phyloP scores from a whole-genome alignment of 2,113 vertebrate genomes.

The Raja brachyura region DNA sequence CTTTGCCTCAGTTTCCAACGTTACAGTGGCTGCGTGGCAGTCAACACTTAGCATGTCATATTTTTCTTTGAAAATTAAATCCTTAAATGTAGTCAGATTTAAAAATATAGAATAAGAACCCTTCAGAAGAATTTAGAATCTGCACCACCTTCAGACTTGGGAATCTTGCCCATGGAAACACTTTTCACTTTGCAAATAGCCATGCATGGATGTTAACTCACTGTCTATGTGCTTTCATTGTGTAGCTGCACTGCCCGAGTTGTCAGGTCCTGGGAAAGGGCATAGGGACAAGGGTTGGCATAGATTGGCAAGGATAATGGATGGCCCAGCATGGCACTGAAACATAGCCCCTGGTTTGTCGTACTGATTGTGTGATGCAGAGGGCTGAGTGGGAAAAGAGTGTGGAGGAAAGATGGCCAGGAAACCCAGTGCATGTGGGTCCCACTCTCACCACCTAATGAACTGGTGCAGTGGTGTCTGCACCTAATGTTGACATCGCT shows the following conservation, averaged over 20 bases:
- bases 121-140: too few relatives aligned
- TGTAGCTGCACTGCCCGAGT: background rate
- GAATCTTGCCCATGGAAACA: too few relatives aligned
- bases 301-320: background rate
- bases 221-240: background rate
- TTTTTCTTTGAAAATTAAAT: background rate
- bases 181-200: background rate
- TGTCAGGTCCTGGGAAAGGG: background rate
- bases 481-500: background rate
- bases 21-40: background rate
- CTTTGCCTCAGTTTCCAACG: background rate
- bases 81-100: background rate
- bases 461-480: background rate
- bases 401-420: background rate
- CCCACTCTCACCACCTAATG: background rate
- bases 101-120: too few relatives aligned
- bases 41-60: background rate
- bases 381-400: background rate
- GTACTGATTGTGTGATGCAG: background rate
- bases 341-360: background rate
- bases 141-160: background rate
- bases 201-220: too few relatives aligned
- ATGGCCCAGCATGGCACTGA: background rate
- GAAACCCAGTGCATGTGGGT: background rate
- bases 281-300: background rate